Evolutionary conservation across 2,888 invertebrate species (phyloP), one percentile per base, ranked within the genome.

Genomic region (Hedychridium roseum): DNA sequence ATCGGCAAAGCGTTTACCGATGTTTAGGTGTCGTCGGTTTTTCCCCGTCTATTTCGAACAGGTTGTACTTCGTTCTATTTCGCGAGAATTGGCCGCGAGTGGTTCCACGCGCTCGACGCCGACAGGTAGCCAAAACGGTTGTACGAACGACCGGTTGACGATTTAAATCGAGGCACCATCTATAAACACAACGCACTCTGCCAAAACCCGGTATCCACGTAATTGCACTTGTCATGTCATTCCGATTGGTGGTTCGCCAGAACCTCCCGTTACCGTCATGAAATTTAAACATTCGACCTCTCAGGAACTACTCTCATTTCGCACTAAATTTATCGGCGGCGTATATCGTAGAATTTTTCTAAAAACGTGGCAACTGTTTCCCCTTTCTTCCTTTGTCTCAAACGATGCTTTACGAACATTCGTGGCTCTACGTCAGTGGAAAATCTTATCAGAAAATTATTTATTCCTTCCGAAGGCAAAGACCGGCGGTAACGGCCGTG

Each of bases 51-150:
- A 65, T 65, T 65, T 66, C 65, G 52, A 65, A 65, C 64, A 64
- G 64, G 64, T 64, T 64, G 64, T 51, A 64, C 47, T 54, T 27
- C 39, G 52, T 32, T 63, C 65, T 65, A 65, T 65, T 65, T 64
- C 63, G 60, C 50, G 65, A 63, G 58, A 54, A 54, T 66, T 65
- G 65, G 65, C 65, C 60, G 50, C 63, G 41, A 26, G 50, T 47
- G 64, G 58, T 56, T 60, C 50, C 54, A 43, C 51, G 35, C 50
- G 34, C 40, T 34, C 43, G 50, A 43, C 47, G 31, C 15, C 31
- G 63, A 64, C 58, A 64, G 58, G 58, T 64, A 64, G 64, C 56
- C 54, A 52, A 46, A 36, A 28, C 44, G 43, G 44, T 58, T 53
- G 63, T 58, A 46, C 49, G 58, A 58, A 60, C 52, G 50, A 15